Evolutionary conservation across 2,888 invertebrate genomes (phyloP).

Genomic region (Eudasyphora cyanicolor): DNA sequence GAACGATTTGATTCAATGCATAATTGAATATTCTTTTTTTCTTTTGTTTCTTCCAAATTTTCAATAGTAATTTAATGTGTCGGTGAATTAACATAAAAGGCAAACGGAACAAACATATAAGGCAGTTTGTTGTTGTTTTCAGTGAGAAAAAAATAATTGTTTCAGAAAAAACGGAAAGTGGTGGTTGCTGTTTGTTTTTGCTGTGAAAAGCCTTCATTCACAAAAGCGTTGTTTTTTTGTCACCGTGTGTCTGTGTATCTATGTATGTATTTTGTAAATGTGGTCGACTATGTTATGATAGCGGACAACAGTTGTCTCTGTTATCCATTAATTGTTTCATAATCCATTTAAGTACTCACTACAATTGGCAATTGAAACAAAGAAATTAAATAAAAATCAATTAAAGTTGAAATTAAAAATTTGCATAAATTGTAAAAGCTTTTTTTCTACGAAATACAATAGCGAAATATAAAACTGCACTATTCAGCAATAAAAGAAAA

Average conservation of each 20-base stretch:
- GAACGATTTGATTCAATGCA: neutral
- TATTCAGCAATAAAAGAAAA: too few relatives aligned
- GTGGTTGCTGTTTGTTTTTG: neutral
- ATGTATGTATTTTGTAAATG: too few relatives aligned
- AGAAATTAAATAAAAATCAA: neutral
- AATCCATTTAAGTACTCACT: neutral
- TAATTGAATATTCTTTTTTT: conserved; percentile 1
- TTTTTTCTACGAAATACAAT: neutral
- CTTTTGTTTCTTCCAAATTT: neutral
- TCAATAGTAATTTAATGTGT: neutral
- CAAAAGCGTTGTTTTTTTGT: neutral
- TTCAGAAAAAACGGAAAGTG: neutral
- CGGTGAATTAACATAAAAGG: neutral
- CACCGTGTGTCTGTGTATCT: neutral
- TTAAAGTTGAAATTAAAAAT: neutral
- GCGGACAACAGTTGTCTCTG: too few relatives aligned
- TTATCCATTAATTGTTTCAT: too few relatives aligned
- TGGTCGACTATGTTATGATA: too few relatives aligned
- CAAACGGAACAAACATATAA: neutral
- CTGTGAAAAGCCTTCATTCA: neutral
- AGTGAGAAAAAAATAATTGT: neutral
- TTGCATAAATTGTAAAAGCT: neutral
- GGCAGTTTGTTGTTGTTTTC: neutral
- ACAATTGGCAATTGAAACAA: neutral
- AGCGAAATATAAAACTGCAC: neutral